Evolutionary conservation across 2,888 invertebrate genomes (phyloP).

Genomic region (Aromia moschata): DNA sequence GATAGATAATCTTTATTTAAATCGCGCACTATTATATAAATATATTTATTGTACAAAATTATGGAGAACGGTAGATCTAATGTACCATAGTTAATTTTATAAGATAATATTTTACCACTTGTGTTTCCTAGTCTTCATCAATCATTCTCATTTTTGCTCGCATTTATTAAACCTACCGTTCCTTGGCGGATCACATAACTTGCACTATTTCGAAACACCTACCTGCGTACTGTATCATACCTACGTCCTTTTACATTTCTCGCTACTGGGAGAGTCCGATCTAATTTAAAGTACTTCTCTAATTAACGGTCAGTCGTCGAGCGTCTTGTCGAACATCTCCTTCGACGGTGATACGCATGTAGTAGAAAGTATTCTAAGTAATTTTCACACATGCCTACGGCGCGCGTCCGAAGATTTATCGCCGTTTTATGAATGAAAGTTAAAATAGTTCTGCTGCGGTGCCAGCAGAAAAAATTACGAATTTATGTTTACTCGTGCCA

Average conservation of each 20-base stretch:
- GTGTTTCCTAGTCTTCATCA: neutral
- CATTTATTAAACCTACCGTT: neutral
- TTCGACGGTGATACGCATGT: neutral
- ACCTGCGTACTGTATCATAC: neutral
- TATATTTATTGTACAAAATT: too few relatives aligned
- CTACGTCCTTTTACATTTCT: neutral
- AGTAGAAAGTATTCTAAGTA: constrained; percentile 8
- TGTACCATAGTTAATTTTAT: too few relatives aligned
- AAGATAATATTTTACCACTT: too few relatives aligned
- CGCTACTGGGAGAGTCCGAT: neutral
- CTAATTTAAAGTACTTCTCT: neutral
- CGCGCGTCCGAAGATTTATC: neutral
- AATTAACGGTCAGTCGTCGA: neutral
- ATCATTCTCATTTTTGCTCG: neutral
- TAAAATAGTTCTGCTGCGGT: constrained; percentile 1
- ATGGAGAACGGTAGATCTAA: too few relatives aligned
- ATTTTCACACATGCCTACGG: constrained; percentile 8
- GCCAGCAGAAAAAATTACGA: constrained; percentile 1
- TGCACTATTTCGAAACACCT: neutral
- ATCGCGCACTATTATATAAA: too few relatives aligned
- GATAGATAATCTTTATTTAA: too few relatives aligned
- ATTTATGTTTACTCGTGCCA: constrained; percentile 2
- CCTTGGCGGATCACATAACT: neutral
- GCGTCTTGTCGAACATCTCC: constrained; percentile 1
- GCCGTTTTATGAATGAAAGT: neutral